A percentile compares a stretch with the other conserved stretches of the same genome.
These are phyloP conservation scores for Maniola jurtina DNA, from an alignment of 1,140 invertebrate species.

Conservation along the genomic window DNA sequence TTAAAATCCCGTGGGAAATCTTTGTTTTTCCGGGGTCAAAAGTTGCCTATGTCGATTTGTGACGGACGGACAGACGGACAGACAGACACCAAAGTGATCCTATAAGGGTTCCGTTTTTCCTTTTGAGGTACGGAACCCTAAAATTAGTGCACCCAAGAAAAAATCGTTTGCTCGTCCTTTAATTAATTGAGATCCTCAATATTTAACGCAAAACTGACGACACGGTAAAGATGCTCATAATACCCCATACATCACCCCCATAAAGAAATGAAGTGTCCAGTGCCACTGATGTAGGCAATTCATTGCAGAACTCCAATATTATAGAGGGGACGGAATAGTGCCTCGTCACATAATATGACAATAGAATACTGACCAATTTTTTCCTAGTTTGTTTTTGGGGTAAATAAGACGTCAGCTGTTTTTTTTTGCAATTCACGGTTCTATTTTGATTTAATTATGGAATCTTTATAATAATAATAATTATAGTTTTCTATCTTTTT, in stretches of 20 bases:
- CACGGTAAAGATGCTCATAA: not conserved
- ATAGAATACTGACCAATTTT: slow-evolving; percentile 12
- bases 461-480: no score
- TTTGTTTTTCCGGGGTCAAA: no score
- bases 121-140: no score
- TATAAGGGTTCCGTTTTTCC: no score
- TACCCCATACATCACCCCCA: not conserved
- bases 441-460: no score
- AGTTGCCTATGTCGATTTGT: no score
- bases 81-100: no score
- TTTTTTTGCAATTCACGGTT: not conserved
- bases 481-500: no score
- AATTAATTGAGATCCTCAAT: not conserved
- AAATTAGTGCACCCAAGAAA: no score
- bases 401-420: slow-evolving; percentile 1
- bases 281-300: slow-evolving; percentile 46
- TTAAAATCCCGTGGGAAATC: no score
- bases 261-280: slow-evolving; percentile 34
- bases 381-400: not conserved
- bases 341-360: slow-evolving; percentile 20
- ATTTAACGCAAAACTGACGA: not conserved
- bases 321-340: slow-evolving; percentile 27
- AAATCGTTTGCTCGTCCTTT: no score
- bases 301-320: slow-evolving; percentile 43
- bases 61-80: no score